Conservation (phyloP, 1,140 invertebrate species). For the Radopholus similis region DNA sequence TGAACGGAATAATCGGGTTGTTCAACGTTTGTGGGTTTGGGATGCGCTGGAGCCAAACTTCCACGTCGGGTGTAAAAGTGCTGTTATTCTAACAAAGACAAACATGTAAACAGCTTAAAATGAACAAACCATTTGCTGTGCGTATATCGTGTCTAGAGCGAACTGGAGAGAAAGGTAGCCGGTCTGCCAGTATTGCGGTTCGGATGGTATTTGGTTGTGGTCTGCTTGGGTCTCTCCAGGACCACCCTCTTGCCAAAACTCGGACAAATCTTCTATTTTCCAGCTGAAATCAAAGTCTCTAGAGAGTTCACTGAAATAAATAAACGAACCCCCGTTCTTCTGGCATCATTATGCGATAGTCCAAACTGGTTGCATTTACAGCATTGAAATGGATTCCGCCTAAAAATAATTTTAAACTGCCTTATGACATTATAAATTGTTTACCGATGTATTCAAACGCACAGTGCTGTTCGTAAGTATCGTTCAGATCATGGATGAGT, state of each 20-base stretch:
- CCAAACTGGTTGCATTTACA: not conserved
- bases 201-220: slow-evolving; percentile 29
- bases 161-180: slow-evolving; percentile 47
- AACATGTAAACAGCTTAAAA: not conserved
- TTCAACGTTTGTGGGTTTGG: slow-evolving; percentile 23
- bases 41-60: slow-evolving; percentile 34
- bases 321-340: no score
- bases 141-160: slow-evolving; percentile 38
- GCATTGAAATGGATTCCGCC: slow-evolving; percentile 2
- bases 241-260: slow-evolving; percentile 45
- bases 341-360: slow-evolving; percentile 35
- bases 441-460: not conserved
- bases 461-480: not conserved
- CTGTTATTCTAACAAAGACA: not conserved
- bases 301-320: no score
- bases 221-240: slow-evolving; percentile 21
- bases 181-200: slow-evolving; percentile 35
- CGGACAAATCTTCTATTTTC: slow-evolving; percentile 17
- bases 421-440: not conserved
- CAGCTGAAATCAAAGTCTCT: no score
- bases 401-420: not conserved
- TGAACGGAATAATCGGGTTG: not conserved
- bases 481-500: slow-evolving; percentile 4
- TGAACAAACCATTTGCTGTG: not conserved
- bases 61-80: slow-evolving; percentile 22